Evolutionary conservation across 1,140 invertebrate species (phyloP).

Genomic region (Battus philenor): DNA sequence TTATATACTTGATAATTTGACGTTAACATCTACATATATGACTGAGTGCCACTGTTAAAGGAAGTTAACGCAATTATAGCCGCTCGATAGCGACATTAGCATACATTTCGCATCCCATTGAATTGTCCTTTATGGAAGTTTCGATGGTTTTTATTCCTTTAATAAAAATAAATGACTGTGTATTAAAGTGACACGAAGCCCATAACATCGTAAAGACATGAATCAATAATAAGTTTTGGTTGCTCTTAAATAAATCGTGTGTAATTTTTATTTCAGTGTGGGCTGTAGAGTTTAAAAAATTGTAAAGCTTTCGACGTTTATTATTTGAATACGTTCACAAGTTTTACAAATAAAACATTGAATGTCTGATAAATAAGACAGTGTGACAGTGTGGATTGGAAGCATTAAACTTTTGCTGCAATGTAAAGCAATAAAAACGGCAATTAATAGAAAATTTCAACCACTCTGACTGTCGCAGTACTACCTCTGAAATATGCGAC

Average conservation of each 20-base stretch:
- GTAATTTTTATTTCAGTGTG: conserved; percentile 8
- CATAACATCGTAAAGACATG: conserved; percentile 6
- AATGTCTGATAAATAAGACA: conserved; percentile 20
- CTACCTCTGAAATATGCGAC: conserved; percentile 40
- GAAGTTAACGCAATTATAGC: conserved; percentile 65
- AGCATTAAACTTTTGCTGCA: conserved; percentile 30
- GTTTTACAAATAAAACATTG: conserved; percentile 9
- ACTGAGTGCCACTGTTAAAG: conserved; percentile 47
- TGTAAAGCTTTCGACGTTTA: conserved; percentile 10
- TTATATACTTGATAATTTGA: conserved; percentile 47
- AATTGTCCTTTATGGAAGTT: conserved; percentile 50
- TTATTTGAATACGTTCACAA: conserved; percentile 9
- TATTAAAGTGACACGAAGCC: conserved; percentile 17
- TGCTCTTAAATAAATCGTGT: not conserved
- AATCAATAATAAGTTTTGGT: conserved; percentile 11
- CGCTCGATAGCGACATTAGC: conserved; percentile 48
- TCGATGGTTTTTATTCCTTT: conserved; percentile 57
- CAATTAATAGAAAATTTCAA: conserved; percentile 65
- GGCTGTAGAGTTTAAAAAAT: conserved; percentile 8
- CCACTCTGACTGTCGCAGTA: conserved; percentile 43
- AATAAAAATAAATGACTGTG: conserved; percentile 60
- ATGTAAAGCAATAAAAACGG: conserved; percentile 48
- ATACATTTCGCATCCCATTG: conserved; percentile 63
- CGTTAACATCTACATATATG: conserved; percentile 57
- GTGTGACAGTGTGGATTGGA: conserved; percentile 28